Conservation (phyloP, 2,113 vertebrate genomes). For the Gobio gobio region DNA sequence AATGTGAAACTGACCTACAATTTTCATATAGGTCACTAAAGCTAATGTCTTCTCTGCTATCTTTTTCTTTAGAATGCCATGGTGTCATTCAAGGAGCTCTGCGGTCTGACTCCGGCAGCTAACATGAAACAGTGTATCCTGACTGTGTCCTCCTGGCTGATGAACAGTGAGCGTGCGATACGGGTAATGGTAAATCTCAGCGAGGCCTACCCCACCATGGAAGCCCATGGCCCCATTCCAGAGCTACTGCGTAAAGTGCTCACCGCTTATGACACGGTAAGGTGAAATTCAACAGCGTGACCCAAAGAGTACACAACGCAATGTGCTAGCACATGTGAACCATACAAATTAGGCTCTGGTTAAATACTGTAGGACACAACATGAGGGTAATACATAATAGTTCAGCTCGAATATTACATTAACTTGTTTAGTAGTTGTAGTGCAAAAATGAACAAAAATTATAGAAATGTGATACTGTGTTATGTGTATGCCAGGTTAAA, state of each 20-base stretch:
- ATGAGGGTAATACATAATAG: neutral
- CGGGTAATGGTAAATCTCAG: constrained; percentile 85
- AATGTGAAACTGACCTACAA: neutral
- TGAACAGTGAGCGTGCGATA: constrained; percentile 84
- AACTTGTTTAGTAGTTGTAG: neutral
- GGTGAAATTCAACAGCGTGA: neutral
- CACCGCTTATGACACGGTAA: constrained; percentile 87
- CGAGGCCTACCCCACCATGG: constrained; percentile 88
- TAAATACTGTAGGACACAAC: neutral
- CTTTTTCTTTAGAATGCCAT: constrained; percentile 81
- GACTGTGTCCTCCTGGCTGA: constrained; percentile 86
- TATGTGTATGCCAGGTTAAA: too few species aligned
- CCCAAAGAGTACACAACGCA: neutral
- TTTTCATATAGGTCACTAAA: neutral
- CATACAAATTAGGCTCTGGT: neutral
- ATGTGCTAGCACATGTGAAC: neutral
- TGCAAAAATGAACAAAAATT: neutral
- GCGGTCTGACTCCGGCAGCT: constrained; percentile 87
- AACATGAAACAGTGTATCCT: constrained; percentile 95
- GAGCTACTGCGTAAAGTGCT: constrained; percentile 91
- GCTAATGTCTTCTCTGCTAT: neutral
- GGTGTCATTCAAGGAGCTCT: constrained; percentile 94
- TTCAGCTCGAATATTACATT: neutral
- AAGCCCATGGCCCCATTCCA: constrained; percentile 85
- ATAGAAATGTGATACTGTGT: too few species aligned